Evolutionary conservation across 2,113 vertebrate species (phyloP).

Genomic region (Mormoops blainvillei): DNA sequence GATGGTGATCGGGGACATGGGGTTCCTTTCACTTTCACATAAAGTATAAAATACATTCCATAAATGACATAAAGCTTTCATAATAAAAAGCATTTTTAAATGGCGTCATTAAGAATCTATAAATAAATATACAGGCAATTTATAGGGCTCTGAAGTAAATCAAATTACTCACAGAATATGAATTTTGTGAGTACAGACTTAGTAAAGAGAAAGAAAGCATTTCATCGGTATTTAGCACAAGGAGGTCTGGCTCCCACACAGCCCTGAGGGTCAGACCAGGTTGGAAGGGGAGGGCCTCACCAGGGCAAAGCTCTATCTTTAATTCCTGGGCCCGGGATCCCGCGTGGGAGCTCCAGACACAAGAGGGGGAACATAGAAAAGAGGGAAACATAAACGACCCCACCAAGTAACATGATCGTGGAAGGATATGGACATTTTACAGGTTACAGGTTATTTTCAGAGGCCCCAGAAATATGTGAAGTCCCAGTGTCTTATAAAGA

Average conservation of each 20-base stretch:
- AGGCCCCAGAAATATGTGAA: background rate
- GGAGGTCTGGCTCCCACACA: background rate
- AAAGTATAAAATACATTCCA: background rate
- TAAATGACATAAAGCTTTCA: slow-evolving; percentile 7
- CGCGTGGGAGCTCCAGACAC: background rate
- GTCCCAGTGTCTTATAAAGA: background rate
- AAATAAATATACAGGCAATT: background rate
- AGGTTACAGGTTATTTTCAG: slow-evolving; percentile 20
- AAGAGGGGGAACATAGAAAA: background rate
- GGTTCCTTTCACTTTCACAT: background rate
- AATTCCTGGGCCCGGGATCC: background rate
- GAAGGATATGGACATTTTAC: background rate
- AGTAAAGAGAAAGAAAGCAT: background rate
- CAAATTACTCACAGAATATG: background rate
- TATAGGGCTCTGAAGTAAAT: background rate
- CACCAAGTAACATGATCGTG: background rate
- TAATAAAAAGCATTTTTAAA: slow-evolving; percentile 5
- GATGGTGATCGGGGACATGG: background rate
- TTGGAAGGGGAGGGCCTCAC: background rate
- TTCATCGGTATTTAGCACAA: background rate
- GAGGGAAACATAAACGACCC: background rate
- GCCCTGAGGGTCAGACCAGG: background rate
- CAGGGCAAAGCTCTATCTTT: background rate
- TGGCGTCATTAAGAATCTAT: background rate
- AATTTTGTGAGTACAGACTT: background rate